phyloP scores from a whole-genome alignment of 2,797 vertebrate species.

The Prunella strophiata region DNA sequence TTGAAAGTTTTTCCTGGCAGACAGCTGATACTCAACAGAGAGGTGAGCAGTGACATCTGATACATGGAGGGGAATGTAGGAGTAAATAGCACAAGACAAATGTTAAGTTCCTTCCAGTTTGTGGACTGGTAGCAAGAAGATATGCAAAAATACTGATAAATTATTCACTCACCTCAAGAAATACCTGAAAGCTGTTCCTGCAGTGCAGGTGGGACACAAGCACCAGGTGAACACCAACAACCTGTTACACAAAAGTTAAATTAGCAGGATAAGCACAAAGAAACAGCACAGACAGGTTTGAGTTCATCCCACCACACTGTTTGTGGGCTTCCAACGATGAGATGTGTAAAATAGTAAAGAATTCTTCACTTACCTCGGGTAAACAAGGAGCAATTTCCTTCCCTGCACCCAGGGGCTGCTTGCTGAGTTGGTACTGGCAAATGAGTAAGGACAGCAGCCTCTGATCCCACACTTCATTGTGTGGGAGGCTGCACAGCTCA shows the following conservation, averaged over 20 bases:
- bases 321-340: neutral
- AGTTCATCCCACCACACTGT: neutral
- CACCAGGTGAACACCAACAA: neutral
- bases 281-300: neutral
- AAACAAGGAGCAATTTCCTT: neutral
- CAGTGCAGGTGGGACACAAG: neutral
- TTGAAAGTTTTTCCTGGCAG: slow-evolving; percentile 41
- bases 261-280: neutral
- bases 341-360: neutral
- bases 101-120: slow-evolving; percentile 1
- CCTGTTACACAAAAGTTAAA: neutral
- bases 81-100: slow-evolving; percentile 41
- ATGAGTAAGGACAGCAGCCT: neutral
- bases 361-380: neutral
- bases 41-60: slow-evolving; percentile 33
- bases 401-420: neutral
- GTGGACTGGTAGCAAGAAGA: neutral
- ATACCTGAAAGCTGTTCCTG: slow-evolving; percentile 33
- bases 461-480: neutral
- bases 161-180: slow-evolving; percentile 42
- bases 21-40: slow-evolving; percentile 51
- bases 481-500: neutral
- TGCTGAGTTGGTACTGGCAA: rapidly evolving
- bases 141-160: slow-evolving; percentile 18
- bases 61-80: neutral